A percentile compares a stretch with the other conserved stretches of the same genome.
Evolutionary conservation across 2,113 vertebrate genomes (phyloP).

Genomic region (Caretta caretta): DNA sequence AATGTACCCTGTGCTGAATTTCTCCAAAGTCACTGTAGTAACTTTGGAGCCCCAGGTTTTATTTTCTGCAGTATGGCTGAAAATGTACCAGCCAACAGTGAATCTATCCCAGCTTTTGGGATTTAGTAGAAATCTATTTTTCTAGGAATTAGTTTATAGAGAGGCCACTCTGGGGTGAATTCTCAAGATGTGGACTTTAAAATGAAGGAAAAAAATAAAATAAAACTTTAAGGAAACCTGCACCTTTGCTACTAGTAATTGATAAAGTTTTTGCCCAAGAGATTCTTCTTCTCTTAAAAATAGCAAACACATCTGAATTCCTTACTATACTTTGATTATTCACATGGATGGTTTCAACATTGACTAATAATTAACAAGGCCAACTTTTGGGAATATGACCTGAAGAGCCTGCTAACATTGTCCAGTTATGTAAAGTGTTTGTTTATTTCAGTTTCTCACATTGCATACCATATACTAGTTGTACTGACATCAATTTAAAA

Average conservation of each 20-base stretch:
- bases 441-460: neutral
- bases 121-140: neutral
- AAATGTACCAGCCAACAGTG: neutral
- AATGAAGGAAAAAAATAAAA: neutral
- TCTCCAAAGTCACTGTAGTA: neutral
- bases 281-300: constrained; percentile 31
- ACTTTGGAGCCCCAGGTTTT: neutral
- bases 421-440: neutral
- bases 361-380: neutral
- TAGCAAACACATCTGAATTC: neutral
- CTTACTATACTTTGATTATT: constrained; percentile 25
- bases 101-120: neutral
- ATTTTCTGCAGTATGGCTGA: constrained; percentile 10
- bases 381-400: neutral
- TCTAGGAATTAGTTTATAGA: neutral
- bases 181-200: neutral
- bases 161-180: neutral
- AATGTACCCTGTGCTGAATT: neutral
- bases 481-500: neutral
- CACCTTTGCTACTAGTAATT: neutral
- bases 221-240: neutral
- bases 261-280: neutral
- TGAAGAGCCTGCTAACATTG: neutral
- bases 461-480: neutral
- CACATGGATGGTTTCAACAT: neutral